A percentile compares a stretch with the other conserved stretches of the same genome.
Evolutionary conservation across 2,113 vertebrate species (phyloP).

Genomic region (Smithornis capensis): DNA sequence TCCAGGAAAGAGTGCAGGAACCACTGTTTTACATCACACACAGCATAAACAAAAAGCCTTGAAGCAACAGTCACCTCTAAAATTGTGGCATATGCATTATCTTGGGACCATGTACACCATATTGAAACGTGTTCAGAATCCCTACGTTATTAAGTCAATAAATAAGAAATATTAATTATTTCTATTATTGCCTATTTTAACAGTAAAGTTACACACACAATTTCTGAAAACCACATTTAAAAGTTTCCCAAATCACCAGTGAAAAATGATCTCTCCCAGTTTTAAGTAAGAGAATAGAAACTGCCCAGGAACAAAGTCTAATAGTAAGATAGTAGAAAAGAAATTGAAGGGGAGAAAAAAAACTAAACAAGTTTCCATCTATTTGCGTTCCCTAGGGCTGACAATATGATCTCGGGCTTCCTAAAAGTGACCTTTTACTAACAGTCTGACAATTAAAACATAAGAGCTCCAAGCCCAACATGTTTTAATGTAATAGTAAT

Average conservation of each 20-base stretch:
- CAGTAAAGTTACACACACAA: background rate
- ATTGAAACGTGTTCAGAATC: background rate
- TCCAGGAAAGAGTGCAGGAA: background rate
- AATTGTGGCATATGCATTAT: background rate
- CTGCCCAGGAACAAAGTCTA: background rate
- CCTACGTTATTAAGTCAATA: background rate
- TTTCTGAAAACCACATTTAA: background rate
- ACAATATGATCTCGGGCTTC: background rate
- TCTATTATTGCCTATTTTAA: background rate
- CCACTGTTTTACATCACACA: background rate
- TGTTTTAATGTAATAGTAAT: fast-evolving
- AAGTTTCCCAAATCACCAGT: background rate
- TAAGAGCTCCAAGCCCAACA: background rate
- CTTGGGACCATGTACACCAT: background rate
- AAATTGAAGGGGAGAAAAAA: background rate
- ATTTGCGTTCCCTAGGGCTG: background rate
- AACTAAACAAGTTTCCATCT: background rate
- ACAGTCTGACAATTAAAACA: background rate
- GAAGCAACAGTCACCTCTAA: background rate
- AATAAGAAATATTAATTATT: background rate
- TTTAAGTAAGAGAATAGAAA: background rate
- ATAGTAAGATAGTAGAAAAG: background rate
- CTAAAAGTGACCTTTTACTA: background rate
- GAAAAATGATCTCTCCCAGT: background rate
- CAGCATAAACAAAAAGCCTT: background rate